Conservation (phyloP, 2,113 vertebrate genomes). For the Anhinga anhinga region DNA sequence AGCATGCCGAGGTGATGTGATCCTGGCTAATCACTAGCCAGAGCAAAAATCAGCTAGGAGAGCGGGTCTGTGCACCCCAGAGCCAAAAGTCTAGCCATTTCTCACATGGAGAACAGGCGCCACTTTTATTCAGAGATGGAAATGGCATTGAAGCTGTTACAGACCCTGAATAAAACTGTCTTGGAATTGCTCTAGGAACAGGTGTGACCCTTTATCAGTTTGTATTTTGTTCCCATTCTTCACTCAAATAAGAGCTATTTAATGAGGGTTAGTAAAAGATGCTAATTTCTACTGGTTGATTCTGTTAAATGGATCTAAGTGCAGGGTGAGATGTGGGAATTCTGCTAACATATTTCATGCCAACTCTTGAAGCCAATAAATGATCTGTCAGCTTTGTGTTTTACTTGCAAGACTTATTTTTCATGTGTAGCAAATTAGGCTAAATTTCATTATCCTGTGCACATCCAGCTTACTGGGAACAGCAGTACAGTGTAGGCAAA, state of each 20-base stretch:
- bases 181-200: neutral
- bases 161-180: neutral
- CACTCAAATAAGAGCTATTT: neutral
- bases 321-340: neutral
- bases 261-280: neutral
- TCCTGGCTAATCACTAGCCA: neutral
- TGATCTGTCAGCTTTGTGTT: neutral
- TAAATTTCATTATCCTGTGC: neutral
- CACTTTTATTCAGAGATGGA: neutral
- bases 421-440: neutral
- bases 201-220: neutral
- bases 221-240: neutral
- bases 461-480: neutral
- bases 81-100: neutral
- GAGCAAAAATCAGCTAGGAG: neutral
- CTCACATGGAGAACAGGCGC: fast-evolving
- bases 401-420: neutral
- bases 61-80: neutral
- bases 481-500: neutral
- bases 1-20: neutral
- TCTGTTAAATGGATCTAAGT: neutral
- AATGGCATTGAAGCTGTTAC: neutral
- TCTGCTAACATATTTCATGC: neutral
- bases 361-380: neutral
- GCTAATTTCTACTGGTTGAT: neutral